Base-by-base conservation (phyloP, 23 tunicate genomes). In the Trididemnum miniatum region DNA sequence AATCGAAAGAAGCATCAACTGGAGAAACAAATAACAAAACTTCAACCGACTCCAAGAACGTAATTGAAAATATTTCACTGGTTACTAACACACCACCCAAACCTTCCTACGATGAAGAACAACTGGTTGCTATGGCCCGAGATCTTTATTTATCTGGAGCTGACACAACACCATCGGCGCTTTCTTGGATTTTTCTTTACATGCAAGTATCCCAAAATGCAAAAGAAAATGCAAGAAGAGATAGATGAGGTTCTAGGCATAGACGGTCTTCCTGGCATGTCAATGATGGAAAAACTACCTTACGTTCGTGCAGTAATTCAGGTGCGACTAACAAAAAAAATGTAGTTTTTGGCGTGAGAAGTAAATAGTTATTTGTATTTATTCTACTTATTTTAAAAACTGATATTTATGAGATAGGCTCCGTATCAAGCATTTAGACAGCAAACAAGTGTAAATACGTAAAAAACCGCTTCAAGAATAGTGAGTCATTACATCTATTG, bases 61-160 rank as follows among this genome's bases (percentile, higher is more conserved):
- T n/a, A n/a, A n/a, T n/a, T n/a, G n/a, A n/a, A n/a, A n/a, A n/a
- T n/a, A n/a, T n/a, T n/a, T n/a, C n/a, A n/a, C n/a, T n/a, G n/a
- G n/a, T n/a, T n/a, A n/a, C n/a, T n/a, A n/a, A n/a, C n/a, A n/a
- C n/a, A n/a, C n/a, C n/a, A n/a, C 67, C 30, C 4, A 27, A 15
- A 0, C 71, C 86, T 20, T 82, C 86, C 0, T 82, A 71, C 32
- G 20, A 31, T 3, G 50, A 22, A 0, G 86, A 71, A 0, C 86
- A 82, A 50, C 29, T 82, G 0, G 51, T 74, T 37, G 28, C 79
- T 2, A 30, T 36, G 35, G 64, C 37, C 27, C 85, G 85, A 0
- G 92, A 87, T 74, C 63, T 87, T 3, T 81, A 71, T 64, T n/a
- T 81, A 15, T 86, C 92, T 51, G 92, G 86, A 39, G 39, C 77